These are phyloP conservation scores for Lynx canadensis DNA, from an alignment of 2,113 vertebrate species.

Conservation along the genomic window DNA sequence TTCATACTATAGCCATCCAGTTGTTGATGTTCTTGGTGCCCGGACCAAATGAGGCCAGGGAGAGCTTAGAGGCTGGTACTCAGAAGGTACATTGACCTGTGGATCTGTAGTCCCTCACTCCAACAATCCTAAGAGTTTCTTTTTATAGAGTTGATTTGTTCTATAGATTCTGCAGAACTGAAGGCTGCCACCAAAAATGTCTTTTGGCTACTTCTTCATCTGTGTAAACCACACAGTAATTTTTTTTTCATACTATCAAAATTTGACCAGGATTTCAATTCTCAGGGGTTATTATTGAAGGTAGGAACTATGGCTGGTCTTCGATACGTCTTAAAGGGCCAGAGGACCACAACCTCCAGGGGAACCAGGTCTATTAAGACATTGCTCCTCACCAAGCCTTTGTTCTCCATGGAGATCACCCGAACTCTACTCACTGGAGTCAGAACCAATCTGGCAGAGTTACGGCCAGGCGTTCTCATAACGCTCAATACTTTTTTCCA, in stretches of 20 bases:
- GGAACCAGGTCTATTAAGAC: background rate
- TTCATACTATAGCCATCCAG: background rate
- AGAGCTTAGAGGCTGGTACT: background rate
- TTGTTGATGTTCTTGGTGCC: background rate
- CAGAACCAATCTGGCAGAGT: background rate
- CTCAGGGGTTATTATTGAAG: background rate
- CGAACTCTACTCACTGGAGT: background rate
- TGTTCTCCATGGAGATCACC: background rate
- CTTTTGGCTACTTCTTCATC: background rate
- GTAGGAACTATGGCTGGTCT: background rate
- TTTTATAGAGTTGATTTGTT: background rate
- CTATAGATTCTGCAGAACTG: background rate
- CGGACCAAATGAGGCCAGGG: background rate
- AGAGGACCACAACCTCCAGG: background rate
- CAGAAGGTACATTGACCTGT: background rate
- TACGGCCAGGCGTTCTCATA: background rate
- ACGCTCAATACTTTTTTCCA: background rate
- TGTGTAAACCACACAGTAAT: background rate
- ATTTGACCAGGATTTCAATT: background rate
- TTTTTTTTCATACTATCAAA: slow-evolving; percentile 29
- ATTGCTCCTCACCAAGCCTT: background rate
- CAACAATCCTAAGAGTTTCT: background rate
- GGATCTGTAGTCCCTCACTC: background rate
- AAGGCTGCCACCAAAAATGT: background rate
- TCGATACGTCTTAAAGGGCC: background rate